These are phyloP conservation scores for Latheticus oryzae DNA, from an alignment of 2,888 invertebrate genomes.

Conservation along the genomic window DNA sequence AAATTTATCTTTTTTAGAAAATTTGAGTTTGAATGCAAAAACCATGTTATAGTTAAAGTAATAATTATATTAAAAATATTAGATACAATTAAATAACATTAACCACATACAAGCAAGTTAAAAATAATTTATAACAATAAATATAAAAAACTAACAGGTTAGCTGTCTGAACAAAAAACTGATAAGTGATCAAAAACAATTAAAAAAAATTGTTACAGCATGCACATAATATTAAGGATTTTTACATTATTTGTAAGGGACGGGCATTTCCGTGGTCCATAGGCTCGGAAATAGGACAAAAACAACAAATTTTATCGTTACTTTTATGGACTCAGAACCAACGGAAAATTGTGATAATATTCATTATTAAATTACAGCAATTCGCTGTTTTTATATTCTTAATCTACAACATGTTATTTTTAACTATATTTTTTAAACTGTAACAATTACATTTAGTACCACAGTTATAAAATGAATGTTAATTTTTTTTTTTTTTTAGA, in stretches of 20 bases:
- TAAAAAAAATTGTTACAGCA: slow-evolving; percentile 41
- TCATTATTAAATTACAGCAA: slow-evolving; percentile 31
- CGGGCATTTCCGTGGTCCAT: slow-evolving; percentile 66
- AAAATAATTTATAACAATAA: slow-evolving; percentile 35
- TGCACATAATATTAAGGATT: slow-evolving; percentile 38
- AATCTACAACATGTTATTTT: slow-evolving; percentile 37
- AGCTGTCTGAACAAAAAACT: slow-evolving; percentile 21
- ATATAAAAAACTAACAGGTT: slow-evolving; percentile 33
- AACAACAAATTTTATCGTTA: slow-evolving; percentile 51
- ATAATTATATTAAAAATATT: slow-evolving; percentile 64
- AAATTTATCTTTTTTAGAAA: slow-evolving; percentile 32
- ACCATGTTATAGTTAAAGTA: slow-evolving; percentile 43
- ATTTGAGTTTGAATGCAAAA: slow-evolving; percentile 3
- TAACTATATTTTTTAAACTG: slow-evolving; percentile 32
- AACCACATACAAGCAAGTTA: slow-evolving; percentile 54
- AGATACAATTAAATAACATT: slow-evolving; percentile 62
- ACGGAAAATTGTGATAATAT: slow-evolving; percentile 55
- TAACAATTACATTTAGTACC: slow-evolving; percentile 45
- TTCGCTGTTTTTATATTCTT: slow-evolving; percentile 26
- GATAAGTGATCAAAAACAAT: slow-evolving; percentile 4
- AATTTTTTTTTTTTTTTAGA: slow-evolving; percentile 23
- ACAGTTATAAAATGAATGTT: slow-evolving; percentile 43
- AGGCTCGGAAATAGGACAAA: slow-evolving; percentile 66
- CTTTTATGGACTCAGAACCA: slow-evolving; percentile 62
- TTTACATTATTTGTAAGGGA: slow-evolving; percentile 58